Base-by-base conservation (phyloP, 1,140 invertebrate genomes). In the Hormaphis cornu region DNA sequence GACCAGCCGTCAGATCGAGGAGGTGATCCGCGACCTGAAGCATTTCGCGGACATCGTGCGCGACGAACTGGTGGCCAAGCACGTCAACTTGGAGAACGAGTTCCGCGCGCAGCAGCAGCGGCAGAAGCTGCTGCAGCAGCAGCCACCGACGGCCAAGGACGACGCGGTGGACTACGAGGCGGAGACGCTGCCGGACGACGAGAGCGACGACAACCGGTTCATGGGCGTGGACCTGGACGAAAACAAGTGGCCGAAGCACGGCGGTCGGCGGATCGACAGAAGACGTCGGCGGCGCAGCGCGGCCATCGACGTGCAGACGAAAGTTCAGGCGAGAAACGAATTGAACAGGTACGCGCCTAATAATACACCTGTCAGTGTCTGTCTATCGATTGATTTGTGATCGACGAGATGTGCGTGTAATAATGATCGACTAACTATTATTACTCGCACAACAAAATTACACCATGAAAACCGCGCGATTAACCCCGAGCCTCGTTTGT, bases 61-160 rank as follows among this genome's bases (percentile, higher is more conserved):
- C 20, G 18, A 48, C 8, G 42, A 66, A 22, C 44, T 66, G 2
- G 24, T 50, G 20, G 22, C 44, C 1, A 70, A 35, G 12, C 33
- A 24, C 3, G 69, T 54, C 7, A 24, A 63, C 7, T n/a, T n/a
- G n/a, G n/a, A n/a, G n/a, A 58, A 61, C 30, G 53, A 59, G 22
- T 42, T 70, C 56, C 48, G 70, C 8, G 48, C 58, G 8, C 24
- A 69, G 14, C 20, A 71, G n/a, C 30, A 63, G 69, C 18, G 56
- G 58, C 4, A 59, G 70, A 54, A 40, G 8, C 3, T 44, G 26
- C n/a, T 22, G 30, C 0, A 14, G n/a, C n/a, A n/a, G n/a, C n/a
- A n/a, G n/a, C n/a, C n/a, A n/a, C n/a, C n/a, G n/a, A 30, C 1
- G 50, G 44, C 0, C 58, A 71, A 63, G 18, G 70, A 61, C 10